phyloP scores from a whole-genome alignment of 1,140 invertebrate species.

The Sycophaga agraensis region DNA sequence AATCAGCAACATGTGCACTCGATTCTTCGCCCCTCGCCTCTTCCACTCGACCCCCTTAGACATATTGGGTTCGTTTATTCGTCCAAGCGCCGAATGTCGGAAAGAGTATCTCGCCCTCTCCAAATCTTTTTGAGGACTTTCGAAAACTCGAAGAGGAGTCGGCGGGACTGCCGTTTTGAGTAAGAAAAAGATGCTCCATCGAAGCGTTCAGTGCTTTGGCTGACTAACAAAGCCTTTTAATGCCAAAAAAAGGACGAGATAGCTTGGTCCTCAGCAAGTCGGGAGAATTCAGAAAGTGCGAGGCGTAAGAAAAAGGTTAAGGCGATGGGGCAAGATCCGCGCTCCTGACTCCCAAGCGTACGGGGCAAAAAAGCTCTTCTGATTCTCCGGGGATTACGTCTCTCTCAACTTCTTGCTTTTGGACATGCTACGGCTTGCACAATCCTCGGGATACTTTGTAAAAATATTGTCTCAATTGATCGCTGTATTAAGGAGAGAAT shows the following conservation, averaged over 20 bases:
- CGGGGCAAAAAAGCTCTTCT: background rate
- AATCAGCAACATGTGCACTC: too few relatives aligned
- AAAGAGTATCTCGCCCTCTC: too few relatives aligned
- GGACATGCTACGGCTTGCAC: background rate
- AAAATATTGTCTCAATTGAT: conserved; percentile 7
- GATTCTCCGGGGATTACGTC: conserved; percentile 10
- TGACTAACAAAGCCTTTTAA: conserved; percentile 1
- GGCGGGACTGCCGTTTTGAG: too few relatives aligned
- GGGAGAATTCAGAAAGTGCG: background rate
- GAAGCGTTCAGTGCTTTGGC: too few relatives aligned
- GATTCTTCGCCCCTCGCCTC: too few relatives aligned
- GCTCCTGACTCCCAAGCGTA: background rate
- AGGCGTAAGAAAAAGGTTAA: background rate
- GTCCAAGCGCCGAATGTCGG: too few relatives aligned
- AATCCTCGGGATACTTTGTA: background rate
- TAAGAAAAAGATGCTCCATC: too few relatives aligned
- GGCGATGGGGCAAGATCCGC: background rate
- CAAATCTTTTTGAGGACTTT: too few relatives aligned
- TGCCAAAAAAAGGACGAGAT: background rate
- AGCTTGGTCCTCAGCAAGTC: background rate
- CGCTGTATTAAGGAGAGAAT: too few relatives aligned
- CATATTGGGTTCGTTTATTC: too few relatives aligned
- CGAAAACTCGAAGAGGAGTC: too few relatives aligned
- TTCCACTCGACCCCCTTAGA: too few relatives aligned
- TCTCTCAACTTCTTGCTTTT: background rate